Evolutionary conservation across 2,888 invertebrate species (phyloP), one percentile per base, ranked within the genome.

Genomic region (Leucozona laternaria): DNA sequence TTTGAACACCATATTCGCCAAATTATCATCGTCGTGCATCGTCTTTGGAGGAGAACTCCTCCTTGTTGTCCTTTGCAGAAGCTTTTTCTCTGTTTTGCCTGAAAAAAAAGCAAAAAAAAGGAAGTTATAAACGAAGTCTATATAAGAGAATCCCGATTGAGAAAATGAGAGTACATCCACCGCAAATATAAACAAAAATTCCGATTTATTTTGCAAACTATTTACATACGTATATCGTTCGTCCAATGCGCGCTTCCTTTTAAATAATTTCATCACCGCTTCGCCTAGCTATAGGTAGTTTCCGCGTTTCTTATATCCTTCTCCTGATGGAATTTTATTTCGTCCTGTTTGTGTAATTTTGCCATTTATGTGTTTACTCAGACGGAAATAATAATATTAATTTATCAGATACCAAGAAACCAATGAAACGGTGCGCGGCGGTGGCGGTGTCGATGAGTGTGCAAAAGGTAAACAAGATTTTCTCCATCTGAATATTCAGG

Each of bases 291-390:
- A 11, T 7, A n/a, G n/a, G n/a, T n/a, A n/a, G n/a, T 31, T n/a
- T 57, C 10, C 1, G 15, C 7, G 10, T 2, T 31, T 37, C 13
- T 20, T 40, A 13, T 22, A 2, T 17, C 2, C 17, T 3, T 55
- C 15, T n/a, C 7, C 25, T 15, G 17, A 10, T 15, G 31, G 13
- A 48, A 31, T 1, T 64, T 20, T 20, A 40, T 31, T 48, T 31
- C 45, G 62, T 71, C 50, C 22, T 20, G 15, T 22, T 48, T 66
- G 45, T 60, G 50, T 76, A 66, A 64, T 79, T 66, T 84, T 60
- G 64, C 43, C 76, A 79, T 84, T 79, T 79, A 72, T 80, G 84
- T 85, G 80, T 85, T 80, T 80, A 80, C 80, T 72, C 62, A 72
- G 79, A 79, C 76, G 50, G 58, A 40, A 73, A 75, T 73, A 43